Percentiles rank a stretch among this genome's conserved stretches.
Conservation (phyloP, 2,888 invertebrate genomes). For the Thymelicus acteon region DNA sequence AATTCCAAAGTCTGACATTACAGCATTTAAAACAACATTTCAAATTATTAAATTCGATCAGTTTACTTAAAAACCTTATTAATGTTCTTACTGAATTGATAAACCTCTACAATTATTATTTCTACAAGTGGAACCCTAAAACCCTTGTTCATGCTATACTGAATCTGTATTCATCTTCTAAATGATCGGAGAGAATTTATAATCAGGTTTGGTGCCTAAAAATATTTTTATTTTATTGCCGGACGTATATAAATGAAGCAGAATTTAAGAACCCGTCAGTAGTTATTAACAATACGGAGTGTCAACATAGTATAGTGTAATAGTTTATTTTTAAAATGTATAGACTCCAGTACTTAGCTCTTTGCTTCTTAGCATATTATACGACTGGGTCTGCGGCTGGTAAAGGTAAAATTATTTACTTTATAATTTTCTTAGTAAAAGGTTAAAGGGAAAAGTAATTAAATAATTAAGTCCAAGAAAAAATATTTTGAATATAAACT, state of each 20-base stretch:
- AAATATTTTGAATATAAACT: too few species aligned
- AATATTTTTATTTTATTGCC: neutral
- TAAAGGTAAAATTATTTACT: constrained; percentile 2
- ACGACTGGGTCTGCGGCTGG: neutral
- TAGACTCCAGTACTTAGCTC: constrained; percentile 4
- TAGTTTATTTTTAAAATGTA: constrained; percentile 15
- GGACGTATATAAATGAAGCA: neutral
- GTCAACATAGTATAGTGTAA: neutral
- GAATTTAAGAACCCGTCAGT: constrained; percentile 10
- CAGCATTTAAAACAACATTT: too few species aligned
- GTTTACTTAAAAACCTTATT: too few species aligned
- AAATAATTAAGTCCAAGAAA: too few species aligned
- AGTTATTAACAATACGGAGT: neutral
- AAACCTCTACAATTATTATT: neutral
- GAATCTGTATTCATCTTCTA: constrained; percentile 5
- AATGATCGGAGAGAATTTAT: constrained; percentile 3
- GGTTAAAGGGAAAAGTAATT: too few species aligned
- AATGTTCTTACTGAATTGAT: too few species aligned
- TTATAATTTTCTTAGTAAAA: too few species aligned
- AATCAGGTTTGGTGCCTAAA: constrained; percentile 15
- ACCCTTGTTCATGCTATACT: neutral
- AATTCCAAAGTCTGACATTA: too few species aligned
- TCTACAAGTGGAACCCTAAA: neutral
- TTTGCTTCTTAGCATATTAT: constrained; percentile 11
- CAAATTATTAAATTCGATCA: too few species aligned